Evolutionary conservation across 2,113 vertebrate species (phyloP).

Genomic region (Neomonachus schauinslandi): DNA sequence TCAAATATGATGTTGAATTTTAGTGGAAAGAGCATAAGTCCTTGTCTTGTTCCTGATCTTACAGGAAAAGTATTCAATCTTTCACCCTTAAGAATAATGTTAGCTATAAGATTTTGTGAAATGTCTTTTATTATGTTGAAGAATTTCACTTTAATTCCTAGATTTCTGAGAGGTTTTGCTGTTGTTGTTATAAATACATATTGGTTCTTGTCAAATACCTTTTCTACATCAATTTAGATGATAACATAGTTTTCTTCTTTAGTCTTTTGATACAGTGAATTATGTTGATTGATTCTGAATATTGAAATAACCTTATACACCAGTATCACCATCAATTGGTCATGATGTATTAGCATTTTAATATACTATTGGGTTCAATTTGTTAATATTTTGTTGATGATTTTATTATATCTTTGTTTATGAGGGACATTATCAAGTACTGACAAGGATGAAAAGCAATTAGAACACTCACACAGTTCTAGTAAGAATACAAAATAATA

Average conservation of each 20-base stretch:
- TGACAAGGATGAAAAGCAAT: not conserved
- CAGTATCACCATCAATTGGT: not conserved
- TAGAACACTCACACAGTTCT: not conserved
- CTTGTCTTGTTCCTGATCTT: not conserved
- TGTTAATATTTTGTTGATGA: not conserved
- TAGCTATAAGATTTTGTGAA: not conserved
- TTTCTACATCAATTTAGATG: not conserved
- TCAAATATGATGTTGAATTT: not conserved
- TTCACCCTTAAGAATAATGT: not conserved
- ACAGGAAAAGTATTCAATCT: not conserved
- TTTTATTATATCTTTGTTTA: not conserved
- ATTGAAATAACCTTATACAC: not conserved
- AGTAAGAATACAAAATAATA: not conserved
- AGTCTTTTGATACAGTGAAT: not conserved
- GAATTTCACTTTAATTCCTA: not conserved
- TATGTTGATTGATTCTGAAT: not conserved
- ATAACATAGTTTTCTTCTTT: not conserved
- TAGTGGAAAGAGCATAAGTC: accelerated
- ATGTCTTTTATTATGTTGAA: not conserved
- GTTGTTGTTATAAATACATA: not conserved
- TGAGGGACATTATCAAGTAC: not conserved
- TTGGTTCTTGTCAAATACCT: not conserved
- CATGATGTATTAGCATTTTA: not conserved
- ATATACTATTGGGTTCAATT: not conserved
- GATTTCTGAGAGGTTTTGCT: not conserved